Percentiles rank a stretch among this genome's conserved stretches.
phyloP scores from a whole-genome alignment of 2,113 vertebrate species.

The Sula dactylatra region DNA sequence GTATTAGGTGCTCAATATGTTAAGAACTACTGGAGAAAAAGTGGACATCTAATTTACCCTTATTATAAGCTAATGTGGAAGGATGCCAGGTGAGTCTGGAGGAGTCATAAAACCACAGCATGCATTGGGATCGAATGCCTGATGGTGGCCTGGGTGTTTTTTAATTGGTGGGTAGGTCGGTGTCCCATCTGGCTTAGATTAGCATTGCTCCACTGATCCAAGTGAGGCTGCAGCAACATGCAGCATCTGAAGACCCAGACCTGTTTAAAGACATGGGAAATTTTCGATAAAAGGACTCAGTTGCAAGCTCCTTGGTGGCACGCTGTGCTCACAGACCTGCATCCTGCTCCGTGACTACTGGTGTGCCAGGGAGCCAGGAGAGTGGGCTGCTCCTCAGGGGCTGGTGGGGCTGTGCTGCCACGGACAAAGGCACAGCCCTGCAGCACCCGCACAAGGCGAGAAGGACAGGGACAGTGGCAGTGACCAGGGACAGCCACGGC shows the following conservation, averaged over 20 bases:
- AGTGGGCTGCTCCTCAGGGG: rapidly evolving
- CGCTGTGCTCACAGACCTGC: background rate
- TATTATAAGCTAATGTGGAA: background rate
- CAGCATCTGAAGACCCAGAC: background rate
- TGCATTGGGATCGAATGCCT: background rate
- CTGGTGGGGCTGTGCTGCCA: background rate
- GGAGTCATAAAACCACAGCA: background rate
- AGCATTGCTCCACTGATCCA: background rate
- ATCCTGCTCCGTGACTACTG: rapidly evolving
- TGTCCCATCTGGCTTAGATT: background rate
- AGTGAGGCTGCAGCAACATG: background rate
- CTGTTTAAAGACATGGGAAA: background rate
- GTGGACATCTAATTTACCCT: background rate
- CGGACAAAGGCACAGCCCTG: rapidly evolving
- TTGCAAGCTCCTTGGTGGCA: background rate
- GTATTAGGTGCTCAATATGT: background rate
- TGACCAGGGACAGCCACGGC: rapidly evolving
- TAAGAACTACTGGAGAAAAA: background rate
- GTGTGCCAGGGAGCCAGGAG: background rate
- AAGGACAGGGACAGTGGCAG: background rate
- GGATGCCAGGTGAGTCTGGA: background rate
- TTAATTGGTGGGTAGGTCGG: background rate
- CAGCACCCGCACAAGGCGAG: rapidly evolving
- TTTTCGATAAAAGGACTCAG: background rate
- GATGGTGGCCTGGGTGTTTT: background rate